These are phyloP conservation scores for Oryzias curvinotus DNA, from an alignment of 2,113 vertebrate species.

Conservation along the genomic window DNA sequence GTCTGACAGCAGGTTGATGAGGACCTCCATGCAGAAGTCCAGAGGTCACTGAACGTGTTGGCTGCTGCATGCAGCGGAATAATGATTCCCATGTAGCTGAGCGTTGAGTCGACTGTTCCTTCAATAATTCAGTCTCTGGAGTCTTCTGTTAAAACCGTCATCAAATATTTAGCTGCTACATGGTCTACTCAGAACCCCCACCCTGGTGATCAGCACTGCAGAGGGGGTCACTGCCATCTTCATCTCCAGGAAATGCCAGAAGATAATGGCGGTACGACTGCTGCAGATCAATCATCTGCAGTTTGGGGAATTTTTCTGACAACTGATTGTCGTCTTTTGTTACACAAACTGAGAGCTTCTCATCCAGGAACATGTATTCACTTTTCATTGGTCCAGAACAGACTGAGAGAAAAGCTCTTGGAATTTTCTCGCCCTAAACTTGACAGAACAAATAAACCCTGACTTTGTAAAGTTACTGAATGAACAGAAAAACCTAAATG, in stretches of 20 bases:
- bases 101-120: slow-evolving; percentile 62
- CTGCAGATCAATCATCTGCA: no score
- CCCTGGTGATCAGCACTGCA: slow-evolving; percentile 42
- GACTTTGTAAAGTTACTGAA: no score
- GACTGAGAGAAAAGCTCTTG: no score
- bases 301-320: no score
- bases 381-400: no score
- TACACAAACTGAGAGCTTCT: no score
- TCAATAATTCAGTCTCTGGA: slow-evolving; percentile 76
- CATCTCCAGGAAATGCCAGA: not conserved
- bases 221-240: slow-evolving; percentile 31
- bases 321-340: no score
- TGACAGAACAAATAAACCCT: no score
- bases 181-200: slow-evolving; percentile 48
- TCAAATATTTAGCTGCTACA: slow-evolving; percentile 70
- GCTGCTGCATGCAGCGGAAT: slow-evolving; percentile 59
- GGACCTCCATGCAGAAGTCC: slow-evolving; percentile 7
- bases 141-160: slow-evolving; percentile 75
- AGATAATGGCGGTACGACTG: no score
- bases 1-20: slow-evolving; percentile 1
- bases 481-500: no score
- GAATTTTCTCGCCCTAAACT: no score
- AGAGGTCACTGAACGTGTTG: slow-evolving; percentile 43
- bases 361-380: no score
- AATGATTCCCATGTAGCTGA: slow-evolving; percentile 67